phyloP scores from a whole-genome alignment of 2,797 vertebrate species.

The Mormyrops attenuatus region DNA sequence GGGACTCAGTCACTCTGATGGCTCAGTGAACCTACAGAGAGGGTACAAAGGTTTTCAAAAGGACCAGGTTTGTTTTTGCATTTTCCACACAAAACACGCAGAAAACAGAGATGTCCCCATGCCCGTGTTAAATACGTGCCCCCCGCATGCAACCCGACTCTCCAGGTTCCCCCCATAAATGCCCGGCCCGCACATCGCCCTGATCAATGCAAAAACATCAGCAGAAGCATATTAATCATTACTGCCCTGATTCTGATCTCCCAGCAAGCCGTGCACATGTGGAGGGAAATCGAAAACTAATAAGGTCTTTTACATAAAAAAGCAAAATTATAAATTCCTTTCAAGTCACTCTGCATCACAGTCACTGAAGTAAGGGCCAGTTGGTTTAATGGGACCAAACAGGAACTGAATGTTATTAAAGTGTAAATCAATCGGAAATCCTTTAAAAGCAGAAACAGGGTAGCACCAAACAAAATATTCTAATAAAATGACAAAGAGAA shows the following conservation, averaged over 20 bases:
- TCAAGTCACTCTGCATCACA: slow-evolving; percentile 25
- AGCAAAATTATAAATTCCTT: slow-evolving; percentile 19
- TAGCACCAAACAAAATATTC: slow-evolving; percentile 16
- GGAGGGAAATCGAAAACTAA: slow-evolving; percentile 27
- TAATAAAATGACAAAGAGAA: slow-evolving; percentile 15
- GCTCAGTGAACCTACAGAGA: not conserved
- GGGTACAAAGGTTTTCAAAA: not conserved
- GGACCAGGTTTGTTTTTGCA: not conserved
- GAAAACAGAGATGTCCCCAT: not conserved
- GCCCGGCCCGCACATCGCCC: slow-evolving; percentile 47
- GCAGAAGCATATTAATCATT: slow-evolving; percentile 69
- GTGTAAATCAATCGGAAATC: slow-evolving; percentile 39
- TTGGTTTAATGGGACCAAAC: slow-evolving; percentile 19
- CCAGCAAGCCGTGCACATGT: slow-evolving; percentile 25
- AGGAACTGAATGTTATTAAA: slow-evolving; percentile 34
- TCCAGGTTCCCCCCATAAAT: not conserved
- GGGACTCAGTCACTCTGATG: not conserved
- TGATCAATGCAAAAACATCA: slow-evolving; percentile 73
- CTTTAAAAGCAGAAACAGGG: slow-evolving; percentile 25
- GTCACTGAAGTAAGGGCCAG: slow-evolving; percentile 1
- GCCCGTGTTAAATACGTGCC: not conserved
- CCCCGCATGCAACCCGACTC: not conserved
- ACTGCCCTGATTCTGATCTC: slow-evolving; percentile 60
- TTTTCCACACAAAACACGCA: not conserved
- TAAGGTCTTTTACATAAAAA: slow-evolving; percentile 27